Percentiles rank a stretch among this genome's conserved stretches.
phyloP scores from a whole-genome alignment of 35 echinoderm and acorn worm species.

The Ptychodera flava region DNA sequence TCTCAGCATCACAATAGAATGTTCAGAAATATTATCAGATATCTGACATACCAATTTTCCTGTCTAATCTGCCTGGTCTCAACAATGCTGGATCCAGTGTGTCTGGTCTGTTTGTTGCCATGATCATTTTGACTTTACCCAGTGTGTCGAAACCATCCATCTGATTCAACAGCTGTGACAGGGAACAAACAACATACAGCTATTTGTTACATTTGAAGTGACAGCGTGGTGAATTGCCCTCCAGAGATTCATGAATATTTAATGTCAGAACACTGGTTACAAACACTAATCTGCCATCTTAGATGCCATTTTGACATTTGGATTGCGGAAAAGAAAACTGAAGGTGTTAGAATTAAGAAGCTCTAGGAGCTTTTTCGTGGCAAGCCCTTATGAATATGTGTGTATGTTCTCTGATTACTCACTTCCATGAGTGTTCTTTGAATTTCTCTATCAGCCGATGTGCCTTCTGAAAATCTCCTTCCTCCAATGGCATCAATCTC shows the following conservation, averaged over 20 bases:
- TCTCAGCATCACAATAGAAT: too few species aligned
- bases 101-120: conserved; percentile 99
- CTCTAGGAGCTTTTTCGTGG: too few species aligned
- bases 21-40: neutral
- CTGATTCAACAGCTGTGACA: conserved; percentile 89
- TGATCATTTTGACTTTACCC: conserved; percentile 99
- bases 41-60: conserved; percentile 79
- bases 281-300: too few species aligned
- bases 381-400: neutral
- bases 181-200: too few species aligned
- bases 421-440: conserved; percentile 99
- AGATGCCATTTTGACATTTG: too few species aligned
- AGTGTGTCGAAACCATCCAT: conserved; percentile 99
- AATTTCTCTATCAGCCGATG: conserved; percentile 96
- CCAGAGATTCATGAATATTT: too few species aligned
- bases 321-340: too few species aligned
- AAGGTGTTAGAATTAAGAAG: too few species aligned
- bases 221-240: too few species aligned
- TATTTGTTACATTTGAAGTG: too few species aligned
- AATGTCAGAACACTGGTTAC: too few species aligned
- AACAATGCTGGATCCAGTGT: conserved; percentile 96
- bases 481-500: conserved; percentile 99
- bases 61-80: conserved; percentile 89
- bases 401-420: neutral
- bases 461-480: conserved; percentile 91